Conservation (phyloP, 37 sponge, comb jelly and placozoan genomes). For the Spongia lamella region DNA sequence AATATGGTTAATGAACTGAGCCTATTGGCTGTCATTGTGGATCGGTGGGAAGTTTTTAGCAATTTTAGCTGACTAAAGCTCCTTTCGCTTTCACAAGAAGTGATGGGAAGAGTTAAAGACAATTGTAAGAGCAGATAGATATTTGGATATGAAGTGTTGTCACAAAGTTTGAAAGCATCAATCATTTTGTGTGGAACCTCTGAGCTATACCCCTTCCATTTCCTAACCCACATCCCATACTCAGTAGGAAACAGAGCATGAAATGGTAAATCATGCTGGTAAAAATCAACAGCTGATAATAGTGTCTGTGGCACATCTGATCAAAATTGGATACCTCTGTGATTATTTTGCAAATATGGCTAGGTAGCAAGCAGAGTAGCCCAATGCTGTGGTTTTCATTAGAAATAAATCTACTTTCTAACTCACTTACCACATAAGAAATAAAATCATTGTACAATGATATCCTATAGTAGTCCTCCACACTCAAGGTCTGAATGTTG, state of each 20-base stretch:
- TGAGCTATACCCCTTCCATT: slow-evolving; percentile 22
- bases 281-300: slow-evolving; percentile 28
- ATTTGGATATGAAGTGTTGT: slow-evolving; percentile 9
- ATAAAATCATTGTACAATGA: slow-evolving; percentile 50
- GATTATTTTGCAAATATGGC: slow-evolving; percentile 27
- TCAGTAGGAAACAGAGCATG: slow-evolving; percentile 32
- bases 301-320: not conserved
- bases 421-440: slow-evolving; percentile 42
- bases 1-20: slow-evolving; percentile 29
- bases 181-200: slow-evolving; percentile 12
- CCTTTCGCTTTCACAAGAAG: slow-evolving; percentile 24
- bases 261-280: slow-evolving; percentile 31
- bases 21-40: slow-evolving; percentile 40
- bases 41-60: slow-evolving; percentile 7
- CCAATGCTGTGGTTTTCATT: slow-evolving; percentile 37
- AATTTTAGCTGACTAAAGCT: slow-evolving; percentile 25
- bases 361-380: slow-evolving; percentile 46
- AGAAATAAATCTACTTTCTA: slow-evolving; percentile 50
- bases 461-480: slow-evolving; percentile 55
- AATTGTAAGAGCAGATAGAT: slow-evolving; percentile 20
- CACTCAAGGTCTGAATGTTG: slow-evolving; percentile 24
- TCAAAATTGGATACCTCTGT: slow-evolving; percentile 21
- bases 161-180: slow-evolving; percentile 23
- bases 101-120: not conserved
- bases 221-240: slow-evolving; percentile 38